These are phyloP conservation scores for Agrochola circellaris DNA, from an alignment of 2,888 invertebrate species.

Conservation along the genomic window DNA sequence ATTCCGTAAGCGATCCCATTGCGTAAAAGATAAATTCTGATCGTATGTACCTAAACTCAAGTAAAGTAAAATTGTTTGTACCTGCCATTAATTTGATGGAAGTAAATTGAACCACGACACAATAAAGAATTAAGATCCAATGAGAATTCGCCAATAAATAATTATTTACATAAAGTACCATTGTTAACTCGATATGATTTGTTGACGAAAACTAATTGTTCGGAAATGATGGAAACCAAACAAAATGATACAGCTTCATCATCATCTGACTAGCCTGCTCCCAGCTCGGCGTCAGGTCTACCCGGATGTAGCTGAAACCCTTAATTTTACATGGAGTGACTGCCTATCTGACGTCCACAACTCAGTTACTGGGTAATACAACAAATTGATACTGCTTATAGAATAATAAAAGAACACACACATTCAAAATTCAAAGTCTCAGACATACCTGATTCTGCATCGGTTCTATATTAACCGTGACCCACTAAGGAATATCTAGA, in stretches of 20 bases:
- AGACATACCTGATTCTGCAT: background rate
- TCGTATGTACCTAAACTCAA: constrained; percentile 35
- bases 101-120: constrained; percentile 59
- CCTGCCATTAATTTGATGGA: constrained; percentile 54
- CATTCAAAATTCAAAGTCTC: background rate
- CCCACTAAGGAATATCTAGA: too few species aligned
- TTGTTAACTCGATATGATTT: constrained; percentile 36
- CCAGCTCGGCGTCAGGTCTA: background rate
- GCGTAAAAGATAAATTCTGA: constrained; percentile 50
- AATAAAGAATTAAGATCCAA: constrained; percentile 55
- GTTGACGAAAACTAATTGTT: background rate
- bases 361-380: background rate
- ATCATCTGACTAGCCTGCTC: background rate
- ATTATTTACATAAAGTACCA: constrained; percentile 47
- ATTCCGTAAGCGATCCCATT: constrained; percentile 37
- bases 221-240: background rate
- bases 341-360: background rate
- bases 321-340: background rate
- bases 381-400: background rate
- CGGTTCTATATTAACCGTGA: background rate
- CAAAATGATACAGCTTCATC: background rate
- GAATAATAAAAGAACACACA: background rate
- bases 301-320: background rate
- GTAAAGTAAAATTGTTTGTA: constrained; percentile 50
- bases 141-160: constrained; percentile 57